Conservation (phyloP, 92 coral and sea anemone species). For the Parazoanthus swiftii region DNA sequence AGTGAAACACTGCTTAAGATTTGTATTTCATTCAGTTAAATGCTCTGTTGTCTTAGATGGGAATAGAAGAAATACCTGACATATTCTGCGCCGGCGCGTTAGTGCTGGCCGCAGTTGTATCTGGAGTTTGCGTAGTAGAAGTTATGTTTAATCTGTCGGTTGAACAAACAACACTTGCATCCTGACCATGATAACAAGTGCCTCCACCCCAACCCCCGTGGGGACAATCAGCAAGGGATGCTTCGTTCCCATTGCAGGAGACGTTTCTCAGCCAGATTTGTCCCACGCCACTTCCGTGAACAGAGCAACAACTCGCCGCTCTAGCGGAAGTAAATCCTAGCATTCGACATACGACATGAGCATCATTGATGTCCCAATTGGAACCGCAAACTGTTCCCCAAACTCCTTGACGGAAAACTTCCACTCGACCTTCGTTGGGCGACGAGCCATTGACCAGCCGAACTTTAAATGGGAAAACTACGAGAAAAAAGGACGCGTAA, state of each 20-base stretch:
- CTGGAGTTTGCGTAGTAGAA: not conserved
- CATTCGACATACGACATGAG: conserved; percentile 33
- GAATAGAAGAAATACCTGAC: not conserved
- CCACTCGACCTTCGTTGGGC: conserved; percentile 23
- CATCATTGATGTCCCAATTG: conserved; percentile 31
- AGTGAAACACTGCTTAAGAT: no score
- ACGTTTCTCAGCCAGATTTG: conserved; percentile 37
- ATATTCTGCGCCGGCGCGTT: conserved; percentile 8
- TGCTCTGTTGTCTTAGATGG: not conserved
- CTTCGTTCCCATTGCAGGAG: conserved; percentile 44
- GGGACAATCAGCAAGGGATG: conserved; percentile 21
- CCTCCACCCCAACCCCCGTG: conserved; percentile 3
- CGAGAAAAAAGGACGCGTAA: not conserved
- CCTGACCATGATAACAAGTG: conserved; percentile 47
- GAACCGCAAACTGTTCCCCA: conserved; percentile 43
- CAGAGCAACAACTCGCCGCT: conserved; percentile 27
- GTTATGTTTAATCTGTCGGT: not conserved
- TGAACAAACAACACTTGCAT: conserved; percentile 50
- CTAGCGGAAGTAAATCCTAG: conserved; percentile 22
- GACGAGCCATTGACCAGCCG: conserved; percentile 17
- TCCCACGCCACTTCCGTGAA: conserved; percentile 25
- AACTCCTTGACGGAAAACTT: conserved; percentile 28
- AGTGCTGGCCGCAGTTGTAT: not conserved
- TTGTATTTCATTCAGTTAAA: no score
- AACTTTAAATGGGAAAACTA: conserved; percentile 15